Evolutionary conservation across 2,797 vertebrate genomes (phyloP), one percentile per base, ranked within the genome.

Genomic region (Eleutherodactylus coqui): DNA sequence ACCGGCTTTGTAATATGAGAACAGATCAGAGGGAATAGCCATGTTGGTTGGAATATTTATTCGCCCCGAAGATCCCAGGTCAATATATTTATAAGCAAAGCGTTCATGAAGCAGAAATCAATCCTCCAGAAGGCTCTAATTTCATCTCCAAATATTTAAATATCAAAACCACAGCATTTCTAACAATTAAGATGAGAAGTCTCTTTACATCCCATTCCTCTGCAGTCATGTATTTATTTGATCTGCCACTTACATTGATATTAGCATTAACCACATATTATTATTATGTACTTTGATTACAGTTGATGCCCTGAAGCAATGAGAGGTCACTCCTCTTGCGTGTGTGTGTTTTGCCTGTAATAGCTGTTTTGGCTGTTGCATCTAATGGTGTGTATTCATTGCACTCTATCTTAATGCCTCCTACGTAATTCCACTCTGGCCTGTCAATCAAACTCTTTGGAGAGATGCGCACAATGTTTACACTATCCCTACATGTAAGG

Each of bases 201-300:
- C 75, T n/a, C 41, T 64, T 11, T 32, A 21, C 29, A 43, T 29
- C 14, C 16, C 1, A 45, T 32, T 47, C 7, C 16, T 41, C 76
- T 3, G 58, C 58, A 64, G 78, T 32, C 78, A 32, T 27, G 32
- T 9, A 19, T 32, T 80, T 80, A 67, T 64, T 64, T 62, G 58
- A 64, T 47, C 77, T 79, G 77, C 58, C 77, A 62, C 55, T 62
- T 79, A 62, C 41, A 80, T 82, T 27, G 41, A 62, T 47, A 53
- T 83, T 64, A 86, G 84, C 78, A 9, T 38, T 64, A 47, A 45
- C 34, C 9, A 47, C 21, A 51, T 69, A 51, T 82, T 82, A 49
- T 69, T 80, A 87, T 47, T 4, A 70, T 75, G 75, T 55, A 90
- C 82, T 80, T 80, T 80, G 58, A 80, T 80, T 80, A 64, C 9